Conservation (phyloP, 2,888 invertebrate species). For the Parnassius smintheus region DNA sequence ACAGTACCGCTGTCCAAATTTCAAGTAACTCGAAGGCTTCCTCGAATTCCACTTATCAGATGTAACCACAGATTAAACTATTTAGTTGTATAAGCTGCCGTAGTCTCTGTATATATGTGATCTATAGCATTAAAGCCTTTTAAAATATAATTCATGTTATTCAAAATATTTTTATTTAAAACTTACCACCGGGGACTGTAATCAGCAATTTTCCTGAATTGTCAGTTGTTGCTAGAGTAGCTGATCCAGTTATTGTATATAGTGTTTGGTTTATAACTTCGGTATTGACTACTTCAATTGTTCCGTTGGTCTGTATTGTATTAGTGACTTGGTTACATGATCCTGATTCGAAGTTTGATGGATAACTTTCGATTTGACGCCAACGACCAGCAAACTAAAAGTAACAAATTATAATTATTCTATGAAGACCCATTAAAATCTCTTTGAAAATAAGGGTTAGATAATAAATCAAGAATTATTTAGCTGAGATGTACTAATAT, state of each 20-base stretch:
- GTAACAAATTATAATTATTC: neutral
- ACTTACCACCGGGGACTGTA: constrained; percentile 74
- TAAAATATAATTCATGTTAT: too few relatives aligned
- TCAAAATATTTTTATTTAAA: neutral
- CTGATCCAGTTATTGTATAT: constrained; percentile 45
- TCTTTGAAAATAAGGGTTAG: too few relatives aligned
- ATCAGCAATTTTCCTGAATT: constrained; percentile 81
- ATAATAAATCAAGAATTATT: too few relatives aligned
- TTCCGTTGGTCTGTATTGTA: constrained; percentile 34
- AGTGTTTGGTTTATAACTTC: constrained; percentile 49
- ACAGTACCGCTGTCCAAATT: too few relatives aligned
- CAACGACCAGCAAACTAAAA: constrained; percentile 47
- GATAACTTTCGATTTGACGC: constrained; percentile 56
- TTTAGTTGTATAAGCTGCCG: too few relatives aligned
- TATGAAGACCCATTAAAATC: too few relatives aligned
- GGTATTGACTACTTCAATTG: constrained; percentile 48
- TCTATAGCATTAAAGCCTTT: too few relatives aligned
- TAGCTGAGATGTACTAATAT: too few relatives aligned
- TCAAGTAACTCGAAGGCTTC: too few relatives aligned
- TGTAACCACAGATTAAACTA: too few relatives aligned
- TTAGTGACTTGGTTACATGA: constrained; percentile 54
- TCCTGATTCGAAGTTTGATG: constrained; percentile 50
- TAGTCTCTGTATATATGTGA: too few relatives aligned
- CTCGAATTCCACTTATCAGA: too few relatives aligned
- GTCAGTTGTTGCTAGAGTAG: constrained; percentile 73